These are phyloP conservation scores for Myotis pilosus DNA, from an alignment of 2,797 vertebrate genomes.

Conservation along the genomic window DNA sequence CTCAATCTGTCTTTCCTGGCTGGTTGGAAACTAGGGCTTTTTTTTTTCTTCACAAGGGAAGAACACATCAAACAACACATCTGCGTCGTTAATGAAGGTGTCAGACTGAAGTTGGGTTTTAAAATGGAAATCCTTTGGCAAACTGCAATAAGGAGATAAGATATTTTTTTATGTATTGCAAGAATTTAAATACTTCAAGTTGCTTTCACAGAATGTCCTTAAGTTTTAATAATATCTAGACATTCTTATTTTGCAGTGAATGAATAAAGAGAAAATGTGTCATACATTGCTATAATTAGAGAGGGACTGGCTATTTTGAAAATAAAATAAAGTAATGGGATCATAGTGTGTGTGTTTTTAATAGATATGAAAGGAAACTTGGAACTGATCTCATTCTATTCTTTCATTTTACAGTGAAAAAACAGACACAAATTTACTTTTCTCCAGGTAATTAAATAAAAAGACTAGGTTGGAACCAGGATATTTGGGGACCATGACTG, in stretches of 20 bases:
- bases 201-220: constrained; percentile 66
- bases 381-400: background rate
- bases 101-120: constrained; percentile 68
- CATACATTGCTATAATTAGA: constrained; percentile 38
- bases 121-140: constrained; percentile 73
- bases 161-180: constrained; percentile 55
- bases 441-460: background rate
- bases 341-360: background rate
- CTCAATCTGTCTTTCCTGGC: constrained; percentile 51
- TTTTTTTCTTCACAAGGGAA: constrained; percentile 64
- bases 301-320: constrained; percentile 45
- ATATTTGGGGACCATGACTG: background rate
- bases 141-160: constrained; percentile 68
- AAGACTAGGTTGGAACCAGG: background rate
- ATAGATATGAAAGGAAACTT: background rate
- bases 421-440: background rate
- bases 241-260: constrained; percentile 59
- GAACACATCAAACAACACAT: constrained; percentile 77
- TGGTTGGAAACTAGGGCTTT: constrained; percentile 65
- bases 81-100: constrained; percentile 72
- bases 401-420: constrained; percentile 12
- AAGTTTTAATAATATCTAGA: constrained; percentile 65
- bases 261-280: constrained; percentile 60
- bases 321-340: constrained; percentile 26
- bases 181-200: constrained; percentile 68